Percentiles rank a stretch among this genome's conserved stretches.
phyloP scores from a whole-genome alignment of 2,888 invertebrate genomes.

The Polylopha cassiicola region DNA sequence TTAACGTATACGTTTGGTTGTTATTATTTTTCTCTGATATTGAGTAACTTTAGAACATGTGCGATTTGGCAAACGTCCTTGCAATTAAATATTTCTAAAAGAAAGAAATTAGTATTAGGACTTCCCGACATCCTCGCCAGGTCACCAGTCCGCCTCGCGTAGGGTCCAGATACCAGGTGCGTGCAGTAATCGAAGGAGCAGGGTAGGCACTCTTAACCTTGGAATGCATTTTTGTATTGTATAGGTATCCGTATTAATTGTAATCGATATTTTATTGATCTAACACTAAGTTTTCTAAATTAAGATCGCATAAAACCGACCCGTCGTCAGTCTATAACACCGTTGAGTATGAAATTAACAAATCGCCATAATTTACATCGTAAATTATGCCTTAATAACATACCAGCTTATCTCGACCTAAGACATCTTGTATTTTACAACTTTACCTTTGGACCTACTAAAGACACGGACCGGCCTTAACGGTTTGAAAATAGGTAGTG shows the following conservation, averaged over 20 bases:
- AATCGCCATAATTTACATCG: constrained; percentile 68
- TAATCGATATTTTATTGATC: constrained; percentile 16
- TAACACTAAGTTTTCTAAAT: constrained; percentile 24
- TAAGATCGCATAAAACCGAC: constrained; percentile 37
- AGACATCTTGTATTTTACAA: constrained; percentile 51
- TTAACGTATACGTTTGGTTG: no score
- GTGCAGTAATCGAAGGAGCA: no score
- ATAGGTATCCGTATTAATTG: background rate
- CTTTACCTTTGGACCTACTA: constrained; percentile 17
- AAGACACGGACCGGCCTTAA: constrained; percentile 26
- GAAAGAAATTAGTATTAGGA: no score
- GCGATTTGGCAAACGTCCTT: no score
- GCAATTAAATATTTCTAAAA: no score
- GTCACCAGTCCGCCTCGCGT: no score
- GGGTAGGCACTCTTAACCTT: no score
- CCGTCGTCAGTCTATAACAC: constrained; percentile 46
- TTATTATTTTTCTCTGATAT: no score
- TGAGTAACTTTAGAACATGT: no score
- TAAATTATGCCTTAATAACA: constrained; percentile 71
- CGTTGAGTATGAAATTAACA: constrained; percentile 66
- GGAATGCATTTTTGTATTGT: no score
- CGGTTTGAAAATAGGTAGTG: constrained; percentile 30
- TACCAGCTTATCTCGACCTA: constrained; percentile 60
- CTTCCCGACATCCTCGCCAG: no score
- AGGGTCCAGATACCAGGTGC: no score